A percentile compares a stretch with the other conserved stretches of the same genome.
Evolutionary conservation across 2,888 invertebrate species (phyloP).

Genomic region (Hydraecia micacea): DNA sequence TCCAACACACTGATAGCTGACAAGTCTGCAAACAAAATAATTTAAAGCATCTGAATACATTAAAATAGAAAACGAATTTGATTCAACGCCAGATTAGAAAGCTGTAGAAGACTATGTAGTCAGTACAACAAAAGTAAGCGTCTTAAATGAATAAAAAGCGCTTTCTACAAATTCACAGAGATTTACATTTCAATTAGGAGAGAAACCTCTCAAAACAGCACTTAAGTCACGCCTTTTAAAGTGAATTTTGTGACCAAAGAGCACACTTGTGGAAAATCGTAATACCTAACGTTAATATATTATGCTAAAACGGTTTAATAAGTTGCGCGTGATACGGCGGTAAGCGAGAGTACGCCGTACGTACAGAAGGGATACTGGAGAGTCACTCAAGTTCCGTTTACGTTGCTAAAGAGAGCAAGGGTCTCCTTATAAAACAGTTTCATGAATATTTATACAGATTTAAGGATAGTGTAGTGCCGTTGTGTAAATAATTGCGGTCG

Average conservation of each 20-base stretch:
- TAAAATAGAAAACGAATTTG: constrained; percentile 41
- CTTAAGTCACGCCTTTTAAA: constrained; percentile 59
- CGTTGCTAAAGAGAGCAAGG: constrained; percentile 78
- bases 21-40: constrained; percentile 53
- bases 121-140: constrained; percentile 44
- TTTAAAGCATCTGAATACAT: constrained; percentile 53
- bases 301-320: constrained; percentile 71
- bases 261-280: constrained; percentile 44
- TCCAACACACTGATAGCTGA: constrained; percentile 30
- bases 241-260: constrained; percentile 57
- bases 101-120: constrained; percentile 32
- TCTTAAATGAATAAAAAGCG: constrained; percentile 55
- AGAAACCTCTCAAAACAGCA: constrained; percentile 41
- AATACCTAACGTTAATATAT: constrained; percentile 59
- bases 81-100: constrained; percentile 41
- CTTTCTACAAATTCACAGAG: constrained; percentile 58
- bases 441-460: constrained; percentile 86
- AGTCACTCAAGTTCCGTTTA: constrained; percentile 79
- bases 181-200: constrained; percentile 64
- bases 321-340: constrained; percentile 67
- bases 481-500: constrained; percentile 80
- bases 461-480: constrained; percentile 81
- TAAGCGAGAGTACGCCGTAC: constrained; percentile 41
- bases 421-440: constrained; percentile 80
- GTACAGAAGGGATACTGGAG: constrained; percentile 63